Evolutionary conservation across 2,888 invertebrate genomes (phyloP).

Genomic region (Morpho achilles): DNA sequence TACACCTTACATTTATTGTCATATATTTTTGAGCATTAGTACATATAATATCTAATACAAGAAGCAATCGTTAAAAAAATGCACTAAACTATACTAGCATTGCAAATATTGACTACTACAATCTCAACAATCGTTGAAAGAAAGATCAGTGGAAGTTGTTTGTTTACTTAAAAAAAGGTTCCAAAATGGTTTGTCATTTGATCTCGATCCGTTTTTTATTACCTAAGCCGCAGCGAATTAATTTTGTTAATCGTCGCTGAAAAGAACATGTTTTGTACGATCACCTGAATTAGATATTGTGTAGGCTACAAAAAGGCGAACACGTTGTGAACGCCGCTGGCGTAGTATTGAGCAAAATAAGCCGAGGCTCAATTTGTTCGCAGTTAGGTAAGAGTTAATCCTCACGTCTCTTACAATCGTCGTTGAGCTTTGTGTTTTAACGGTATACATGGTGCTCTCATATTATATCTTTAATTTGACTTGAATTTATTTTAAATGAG

Average conservation of each 20-base stretch:
- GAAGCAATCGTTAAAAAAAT: too few species aligned
- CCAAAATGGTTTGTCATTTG: background rate
- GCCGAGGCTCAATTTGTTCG: slow-evolving; percentile 61
- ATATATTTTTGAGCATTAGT: too few species aligned
- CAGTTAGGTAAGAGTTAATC: slow-evolving; percentile 60
- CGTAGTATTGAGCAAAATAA: slow-evolving; percentile 54
- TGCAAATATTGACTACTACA: too few species aligned
- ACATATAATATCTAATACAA: too few species aligned
- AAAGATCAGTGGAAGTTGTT: background rate
- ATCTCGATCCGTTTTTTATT: slow-evolving; percentile 6
- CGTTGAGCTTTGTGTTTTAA: slow-evolving; percentile 41
- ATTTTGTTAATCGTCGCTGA: slow-evolving; percentile 17
- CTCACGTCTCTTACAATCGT: slow-evolving; percentile 44
- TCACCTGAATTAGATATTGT: slow-evolving; percentile 46
- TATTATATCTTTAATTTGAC: too few species aligned
- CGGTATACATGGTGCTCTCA: too few species aligned
- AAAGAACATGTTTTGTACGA: slow-evolving; percentile 22
- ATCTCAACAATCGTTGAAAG: too few species aligned
- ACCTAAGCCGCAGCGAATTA: slow-evolving; percentile 1
- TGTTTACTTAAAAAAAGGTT: background rate
- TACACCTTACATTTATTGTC: too few species aligned
- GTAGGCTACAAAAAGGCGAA: slow-evolving; percentile 65
- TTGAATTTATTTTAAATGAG: too few species aligned
- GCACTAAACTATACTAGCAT: too few species aligned
- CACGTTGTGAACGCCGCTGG: slow-evolving; percentile 54